phyloP scores from a whole-genome alignment of 2,888 invertebrate genomes.

The Entomobrya multifasciata region DNA sequence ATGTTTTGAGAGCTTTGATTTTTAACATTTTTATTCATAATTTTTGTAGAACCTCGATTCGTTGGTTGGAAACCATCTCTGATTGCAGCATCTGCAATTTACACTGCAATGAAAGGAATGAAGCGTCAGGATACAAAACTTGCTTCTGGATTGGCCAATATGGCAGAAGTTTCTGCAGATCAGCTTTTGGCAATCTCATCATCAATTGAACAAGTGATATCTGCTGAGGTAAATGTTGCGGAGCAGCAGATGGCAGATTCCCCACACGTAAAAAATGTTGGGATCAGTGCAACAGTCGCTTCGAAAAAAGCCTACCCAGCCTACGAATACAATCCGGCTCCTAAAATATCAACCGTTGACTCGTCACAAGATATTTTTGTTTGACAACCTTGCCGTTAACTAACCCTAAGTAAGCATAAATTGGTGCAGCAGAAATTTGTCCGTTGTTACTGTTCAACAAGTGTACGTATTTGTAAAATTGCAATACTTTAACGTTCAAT shows the following conservation, averaged over 20 bases:
- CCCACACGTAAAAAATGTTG: constrained; percentile 61
- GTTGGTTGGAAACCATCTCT: constrained; percentile 78
- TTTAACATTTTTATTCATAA: constrained; percentile 21
- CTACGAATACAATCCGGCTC: constrained; percentile 58
- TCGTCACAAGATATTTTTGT: constrained; percentile 72
- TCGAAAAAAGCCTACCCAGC: constrained; percentile 71
- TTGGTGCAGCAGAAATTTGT: constrained; percentile 37
- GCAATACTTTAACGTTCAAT: constrained; percentile 19
- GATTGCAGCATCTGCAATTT: constrained; percentile 79
- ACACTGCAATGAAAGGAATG: constrained; percentile 79
- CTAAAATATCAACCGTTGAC: constrained; percentile 43
- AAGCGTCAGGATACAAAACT: constrained; percentile 73
- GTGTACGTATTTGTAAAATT: constrained; percentile 13
- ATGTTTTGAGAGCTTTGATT: neutral
- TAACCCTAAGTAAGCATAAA: neutral
- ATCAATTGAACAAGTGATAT: constrained; percentile 79
- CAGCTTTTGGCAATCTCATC: constrained; percentile 76
- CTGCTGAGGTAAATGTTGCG: constrained; percentile 77
- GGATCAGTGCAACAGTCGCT: constrained; percentile 66
- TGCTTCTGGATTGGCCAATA: constrained; percentile 72
- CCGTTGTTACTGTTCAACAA: neutral
- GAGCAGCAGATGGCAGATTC: constrained; percentile 78
- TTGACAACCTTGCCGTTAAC: constrained; percentile 43
- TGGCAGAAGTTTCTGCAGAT: constrained; percentile 76
- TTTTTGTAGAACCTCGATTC: constrained; percentile 78